Conservation (phyloP, 2,888 invertebrate genomes). For the Eurytoma adleriae region DNA sequence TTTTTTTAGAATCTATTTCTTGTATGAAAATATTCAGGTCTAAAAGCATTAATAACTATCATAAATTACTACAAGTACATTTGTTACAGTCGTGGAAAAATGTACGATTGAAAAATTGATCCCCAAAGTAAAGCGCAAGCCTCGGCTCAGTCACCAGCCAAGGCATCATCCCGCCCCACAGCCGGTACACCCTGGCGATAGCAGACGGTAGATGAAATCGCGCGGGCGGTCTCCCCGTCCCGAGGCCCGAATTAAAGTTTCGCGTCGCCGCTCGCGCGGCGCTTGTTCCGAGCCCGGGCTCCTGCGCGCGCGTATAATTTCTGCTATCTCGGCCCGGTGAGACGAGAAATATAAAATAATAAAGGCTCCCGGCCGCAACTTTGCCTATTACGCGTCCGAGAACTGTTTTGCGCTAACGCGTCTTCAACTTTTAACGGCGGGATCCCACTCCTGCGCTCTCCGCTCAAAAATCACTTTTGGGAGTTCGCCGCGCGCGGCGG, state of each 20-base stretch:
- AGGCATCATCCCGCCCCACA: no score
- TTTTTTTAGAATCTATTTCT: no score
- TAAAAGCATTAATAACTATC: no score
- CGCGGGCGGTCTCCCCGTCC: neutral
- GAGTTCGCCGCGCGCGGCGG: neutral
- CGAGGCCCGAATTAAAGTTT: slow-evolving; percentile 63
- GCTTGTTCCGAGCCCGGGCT: slow-evolving; percentile 67
- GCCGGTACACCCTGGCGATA: no score
- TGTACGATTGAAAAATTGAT: no score
- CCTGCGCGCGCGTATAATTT: slow-evolving; percentile 66
- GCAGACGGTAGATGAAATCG: slow-evolving; percentile 53
- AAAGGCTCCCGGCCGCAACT: slow-evolving; percentile 65
- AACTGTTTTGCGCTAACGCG: slow-evolving; percentile 72
- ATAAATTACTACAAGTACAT: no score
- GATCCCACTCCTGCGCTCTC: slow-evolving; percentile 50
- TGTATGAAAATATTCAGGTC: no score
- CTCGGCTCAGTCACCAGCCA: no score
- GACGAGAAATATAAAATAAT: slow-evolving; percentile 69
- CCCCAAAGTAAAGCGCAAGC: no score
- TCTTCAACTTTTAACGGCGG: slow-evolving; percentile 72
- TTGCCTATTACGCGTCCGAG: slow-evolving; percentile 72
- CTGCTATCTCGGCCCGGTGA: slow-evolving; percentile 66
- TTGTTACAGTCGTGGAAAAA: no score
- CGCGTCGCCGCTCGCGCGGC: slow-evolving; percentile 67
- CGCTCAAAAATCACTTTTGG: slow-evolving; percentile 37